phyloP scores from a whole-genome alignment of 2,797 vertebrate species.

The Acrocephalus scirpaceus region DNA sequence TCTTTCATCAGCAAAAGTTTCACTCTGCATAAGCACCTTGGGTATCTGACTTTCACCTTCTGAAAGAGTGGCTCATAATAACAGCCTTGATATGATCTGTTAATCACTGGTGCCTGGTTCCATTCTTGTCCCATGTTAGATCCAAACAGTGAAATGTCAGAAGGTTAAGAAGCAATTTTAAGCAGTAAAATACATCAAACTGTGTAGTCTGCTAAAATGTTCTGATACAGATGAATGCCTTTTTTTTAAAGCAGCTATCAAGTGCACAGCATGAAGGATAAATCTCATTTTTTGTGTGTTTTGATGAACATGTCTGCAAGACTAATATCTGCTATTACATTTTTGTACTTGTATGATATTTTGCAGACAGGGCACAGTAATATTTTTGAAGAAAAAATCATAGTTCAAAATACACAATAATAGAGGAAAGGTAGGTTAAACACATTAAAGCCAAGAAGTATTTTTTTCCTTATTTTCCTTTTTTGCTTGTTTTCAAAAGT shows the following conservation, averaged over 20 bases:
- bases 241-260: neutral
- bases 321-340: neutral
- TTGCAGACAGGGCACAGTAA: neutral
- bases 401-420: neutral
- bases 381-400: neutral
- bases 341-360: neutral
- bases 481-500: neutral
- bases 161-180: slow-evolving; percentile 28
- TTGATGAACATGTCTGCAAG: neutral
- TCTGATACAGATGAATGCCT: neutral
- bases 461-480: neutral
- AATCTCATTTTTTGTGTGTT: neutral
- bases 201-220: neutral
- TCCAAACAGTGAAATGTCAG: neutral
- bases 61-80: neutral
- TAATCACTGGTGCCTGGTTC: neutral
- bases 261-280: neutral
- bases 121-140: neutral
- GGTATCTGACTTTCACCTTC: neutral
- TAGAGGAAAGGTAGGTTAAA: neutral
- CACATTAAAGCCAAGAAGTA: neutral
- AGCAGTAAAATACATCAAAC: slow-evolving; percentile 15
- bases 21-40: neutral
- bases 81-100: neutral
- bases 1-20: neutral